These are phyloP conservation scores for Nanger granti DNA, from an alignment of 2,113 vertebrate species.

Conservation along the genomic window DNA sequence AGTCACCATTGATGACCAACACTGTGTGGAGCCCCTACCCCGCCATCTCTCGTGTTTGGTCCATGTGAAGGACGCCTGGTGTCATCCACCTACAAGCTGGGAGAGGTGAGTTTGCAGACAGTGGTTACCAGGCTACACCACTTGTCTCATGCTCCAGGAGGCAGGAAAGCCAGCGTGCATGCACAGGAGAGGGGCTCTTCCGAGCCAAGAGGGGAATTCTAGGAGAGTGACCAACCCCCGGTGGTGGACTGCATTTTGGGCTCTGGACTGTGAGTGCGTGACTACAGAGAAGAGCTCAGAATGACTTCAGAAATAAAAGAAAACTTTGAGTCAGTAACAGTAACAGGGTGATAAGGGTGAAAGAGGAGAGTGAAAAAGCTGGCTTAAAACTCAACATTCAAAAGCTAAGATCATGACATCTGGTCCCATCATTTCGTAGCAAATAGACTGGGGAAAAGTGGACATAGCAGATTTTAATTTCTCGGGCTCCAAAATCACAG, in stretches of 20 bases:
- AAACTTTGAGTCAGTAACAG: background rate
- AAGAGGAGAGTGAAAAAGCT: background rate
- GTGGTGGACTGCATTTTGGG: background rate
- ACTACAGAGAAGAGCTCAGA: background rate
- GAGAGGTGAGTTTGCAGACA: background rate
- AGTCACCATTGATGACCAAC: background rate
- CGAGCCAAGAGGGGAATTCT: background rate
- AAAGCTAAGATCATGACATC: background rate
- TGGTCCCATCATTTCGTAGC: background rate
- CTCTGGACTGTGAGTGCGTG: background rate
- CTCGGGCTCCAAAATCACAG: background rate
- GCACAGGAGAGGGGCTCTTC: background rate
- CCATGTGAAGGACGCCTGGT: background rate
- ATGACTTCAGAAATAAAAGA: background rate
- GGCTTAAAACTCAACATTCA: background rate
- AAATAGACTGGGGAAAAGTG: background rate
- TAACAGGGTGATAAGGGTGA: background rate
- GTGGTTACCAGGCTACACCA: background rate
- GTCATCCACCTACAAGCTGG: background rate
- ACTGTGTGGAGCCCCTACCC: fast-evolving
- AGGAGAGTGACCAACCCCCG: background rate
- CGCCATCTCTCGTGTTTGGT: background rate
- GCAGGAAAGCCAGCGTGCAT: background rate
- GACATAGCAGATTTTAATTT: background rate
- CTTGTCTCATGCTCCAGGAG: background rate